Percentiles rank a stretch among this genome's conserved stretches.
Conservation (phyloP, 2,888 invertebrate species). For the Drosophila percnosoma region DNA sequence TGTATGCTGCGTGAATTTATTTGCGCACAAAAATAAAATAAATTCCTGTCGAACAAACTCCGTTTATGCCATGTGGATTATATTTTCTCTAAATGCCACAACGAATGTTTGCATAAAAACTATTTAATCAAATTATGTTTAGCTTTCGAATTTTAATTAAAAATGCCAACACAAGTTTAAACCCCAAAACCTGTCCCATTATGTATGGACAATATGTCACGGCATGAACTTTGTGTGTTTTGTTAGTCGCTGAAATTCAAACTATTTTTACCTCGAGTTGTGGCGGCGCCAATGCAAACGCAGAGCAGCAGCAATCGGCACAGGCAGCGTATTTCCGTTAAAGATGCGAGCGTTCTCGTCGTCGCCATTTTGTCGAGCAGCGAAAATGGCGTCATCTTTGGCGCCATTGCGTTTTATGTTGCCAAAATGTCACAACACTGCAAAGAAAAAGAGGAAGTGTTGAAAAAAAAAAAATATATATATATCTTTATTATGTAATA, state of each 20-base stretch:
- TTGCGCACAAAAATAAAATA: background rate
- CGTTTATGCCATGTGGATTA: slow-evolving; percentile 3
- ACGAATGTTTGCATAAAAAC: background rate
- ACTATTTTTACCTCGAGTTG: slow-evolving; percentile 70
- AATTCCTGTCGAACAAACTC: background rate
- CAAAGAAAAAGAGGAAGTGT: slow-evolving; percentile 51
- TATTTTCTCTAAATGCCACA: background rate
- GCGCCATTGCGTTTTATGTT: slow-evolving; percentile 79
- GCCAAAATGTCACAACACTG: slow-evolving; percentile 78
- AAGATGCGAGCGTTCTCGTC: slow-evolving; percentile 57
- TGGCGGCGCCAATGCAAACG: slow-evolving; percentile 74
- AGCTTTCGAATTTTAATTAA: background rate
- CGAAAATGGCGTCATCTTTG: slow-evolving; percentile 82
- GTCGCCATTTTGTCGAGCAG: slow-evolving; percentile 76
- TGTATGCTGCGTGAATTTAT: background rate
- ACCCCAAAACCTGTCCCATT: background rate
- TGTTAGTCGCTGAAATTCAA: slow-evolving; percentile 35
- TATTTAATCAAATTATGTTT: background rate
- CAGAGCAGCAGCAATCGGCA: slow-evolving; percentile 61
- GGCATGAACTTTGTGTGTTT: slow-evolving; percentile 1
- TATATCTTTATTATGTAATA: slow-evolving; percentile 40
- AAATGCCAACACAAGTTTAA: background rate
- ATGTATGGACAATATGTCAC: background rate
- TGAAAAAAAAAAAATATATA: slow-evolving; percentile 29
- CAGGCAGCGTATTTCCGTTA: slow-evolving; percentile 59